Base-by-base conservation (phyloP, 1,140 invertebrate genomes). In the Caenorhabditis latens region DNA sequence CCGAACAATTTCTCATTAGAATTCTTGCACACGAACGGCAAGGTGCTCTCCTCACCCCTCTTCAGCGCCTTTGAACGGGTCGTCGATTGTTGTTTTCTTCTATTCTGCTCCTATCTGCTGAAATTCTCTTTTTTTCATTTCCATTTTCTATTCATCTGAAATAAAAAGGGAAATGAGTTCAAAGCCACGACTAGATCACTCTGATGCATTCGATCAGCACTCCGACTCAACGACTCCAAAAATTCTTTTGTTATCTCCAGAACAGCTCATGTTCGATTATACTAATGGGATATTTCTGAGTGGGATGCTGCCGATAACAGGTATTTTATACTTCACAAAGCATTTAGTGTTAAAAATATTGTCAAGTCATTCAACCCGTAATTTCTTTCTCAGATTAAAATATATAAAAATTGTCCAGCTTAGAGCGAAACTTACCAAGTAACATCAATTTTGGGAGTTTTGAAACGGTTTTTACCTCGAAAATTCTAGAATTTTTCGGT, bases 1-100 rank as follows among this genome's bases (percentile, higher is more conserved):
- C 65, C 65, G 46, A 50, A 79, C 46, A 79, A 79, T 79, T 53
- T 79, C 71, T 48, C 71, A 79, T 79, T 79, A 79, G 71, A 79
- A 79, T 79, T 79, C 71, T 71, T 43, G 9, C 21, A 79, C 71
- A 48, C 71, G 16, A 50, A 50, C 50, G 24, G 21, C 24, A 63
- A 63, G 43, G 71, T 50, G 43, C 19, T 71, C 16, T n/a, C n/a
- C n/a, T n/a, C n/a, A n/a, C n/a, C 32, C 32, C 32, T 32, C 32
- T 32, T 32, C 32, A 32, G 32, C 32, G 32, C 32, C 32, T 32
- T 2, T 32, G 32, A 32, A 2, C 32, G 32, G 32, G 32, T 32
- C 40, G 4, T 19, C 65, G 65, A 43, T 79, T 79, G 46, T 71
- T 71, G 65, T 71, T 71, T n/a, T 48, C 65, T 32, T 63, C 24